Percentiles rank a stretch among this genome's conserved stretches.
Evolutionary conservation across 2,797 vertebrate genomes (phyloP).

Genomic region (Artibeus lituratus): DNA sequence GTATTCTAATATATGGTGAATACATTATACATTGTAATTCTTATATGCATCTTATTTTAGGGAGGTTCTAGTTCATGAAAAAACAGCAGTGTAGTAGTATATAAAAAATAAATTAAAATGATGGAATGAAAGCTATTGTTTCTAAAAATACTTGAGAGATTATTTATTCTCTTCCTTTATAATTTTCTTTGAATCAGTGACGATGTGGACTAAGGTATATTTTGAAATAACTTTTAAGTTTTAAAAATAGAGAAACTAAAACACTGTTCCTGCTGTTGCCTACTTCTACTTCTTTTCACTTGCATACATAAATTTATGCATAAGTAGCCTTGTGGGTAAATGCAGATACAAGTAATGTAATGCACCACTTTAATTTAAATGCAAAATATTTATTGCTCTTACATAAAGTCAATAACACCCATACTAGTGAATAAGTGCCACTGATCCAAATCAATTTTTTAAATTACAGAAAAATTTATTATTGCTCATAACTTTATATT

Average conservation of each 20-base stretch:
- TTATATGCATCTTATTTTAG: background rate
- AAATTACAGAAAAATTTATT: slow-evolving; percentile 68
- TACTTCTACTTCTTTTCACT: background rate
- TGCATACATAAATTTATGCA: background rate
- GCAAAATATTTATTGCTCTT: slow-evolving; percentile 61
- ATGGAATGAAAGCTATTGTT: background rate
- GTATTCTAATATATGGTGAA: background rate
- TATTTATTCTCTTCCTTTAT: background rate
- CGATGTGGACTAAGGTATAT: background rate
- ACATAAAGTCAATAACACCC: slow-evolving; percentile 58
- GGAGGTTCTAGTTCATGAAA: background rate
- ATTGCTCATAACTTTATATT: slow-evolving; percentile 54
- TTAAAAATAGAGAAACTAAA: background rate
- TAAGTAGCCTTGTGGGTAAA: background rate
- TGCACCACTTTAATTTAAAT: slow-evolving; percentile 60
- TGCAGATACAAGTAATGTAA: slow-evolving; percentile 40
- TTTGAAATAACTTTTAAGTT: background rate
- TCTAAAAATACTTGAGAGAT: background rate
- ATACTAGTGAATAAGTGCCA: slow-evolving; percentile 53
- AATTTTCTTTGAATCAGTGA: background rate
- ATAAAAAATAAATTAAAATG: background rate
- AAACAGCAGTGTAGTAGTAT: background rate
- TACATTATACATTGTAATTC: background rate
- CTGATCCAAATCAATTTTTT: slow-evolving; percentile 66
- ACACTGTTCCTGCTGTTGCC: background rate